These are phyloP conservation scores for Nomada ferruginata DNA, from an alignment of 2,888 invertebrate species.

Conservation along the genomic window DNA sequence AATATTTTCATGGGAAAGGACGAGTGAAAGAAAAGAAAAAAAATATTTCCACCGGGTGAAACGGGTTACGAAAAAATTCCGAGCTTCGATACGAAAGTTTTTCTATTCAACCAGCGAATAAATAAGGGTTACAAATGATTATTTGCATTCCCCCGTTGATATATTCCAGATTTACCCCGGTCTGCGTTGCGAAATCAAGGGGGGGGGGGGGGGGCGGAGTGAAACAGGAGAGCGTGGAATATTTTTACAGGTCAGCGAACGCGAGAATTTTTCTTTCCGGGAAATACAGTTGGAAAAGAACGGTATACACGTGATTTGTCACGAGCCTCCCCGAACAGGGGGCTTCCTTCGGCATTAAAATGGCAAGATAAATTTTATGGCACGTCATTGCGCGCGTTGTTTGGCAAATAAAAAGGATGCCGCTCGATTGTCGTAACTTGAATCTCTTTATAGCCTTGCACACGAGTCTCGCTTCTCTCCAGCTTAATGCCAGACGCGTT, in stretches of 20 bases:
- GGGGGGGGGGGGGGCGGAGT: no score
- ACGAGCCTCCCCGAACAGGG: slow-evolving; percentile 15
- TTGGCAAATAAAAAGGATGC: slow-evolving; percentile 43
- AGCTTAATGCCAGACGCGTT: slow-evolving; percentile 20
- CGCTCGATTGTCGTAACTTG: slow-evolving; percentile 55
- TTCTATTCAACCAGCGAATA: background rate
- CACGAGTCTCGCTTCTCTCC: slow-evolving; percentile 24
- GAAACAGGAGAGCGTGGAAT: slow-evolving; percentile 20
- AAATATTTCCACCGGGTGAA: background rate
- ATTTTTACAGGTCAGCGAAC: slow-evolving; percentile 44
- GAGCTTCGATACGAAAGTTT: background rate
- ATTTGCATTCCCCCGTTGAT: no score
- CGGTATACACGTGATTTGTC: slow-evolving; percentile 56
- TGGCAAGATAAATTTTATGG: slow-evolving; percentile 57
- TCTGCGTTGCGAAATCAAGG: no score
- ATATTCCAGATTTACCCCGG: no score
- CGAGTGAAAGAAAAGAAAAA: background rate
- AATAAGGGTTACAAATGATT: background rate
- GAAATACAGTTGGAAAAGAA: slow-evolving; percentile 53
- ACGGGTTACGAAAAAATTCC: background rate
- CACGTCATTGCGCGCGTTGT: slow-evolving; percentile 48
- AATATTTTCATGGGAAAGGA: background rate
- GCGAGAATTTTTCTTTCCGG: slow-evolving; percentile 38
- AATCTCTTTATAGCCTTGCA: slow-evolving; percentile 43
- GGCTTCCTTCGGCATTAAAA: slow-evolving; percentile 50